phyloP scores from a whole-genome alignment of 2,888 invertebrate species.

The Callimorpha dominula region DNA sequence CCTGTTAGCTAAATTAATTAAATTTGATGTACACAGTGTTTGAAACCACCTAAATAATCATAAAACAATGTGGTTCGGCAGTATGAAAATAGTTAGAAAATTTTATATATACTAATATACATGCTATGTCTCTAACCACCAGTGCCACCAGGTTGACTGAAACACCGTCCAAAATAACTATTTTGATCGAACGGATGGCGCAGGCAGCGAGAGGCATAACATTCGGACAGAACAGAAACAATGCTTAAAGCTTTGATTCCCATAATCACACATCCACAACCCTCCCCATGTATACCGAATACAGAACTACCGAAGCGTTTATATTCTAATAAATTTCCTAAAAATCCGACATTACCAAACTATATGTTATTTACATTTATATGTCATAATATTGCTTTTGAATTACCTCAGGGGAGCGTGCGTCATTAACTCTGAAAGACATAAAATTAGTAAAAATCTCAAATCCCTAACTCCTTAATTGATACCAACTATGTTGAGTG shows the following conservation, averaged over 20 bases:
- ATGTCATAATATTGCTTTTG: slow-evolving; percentile 87
- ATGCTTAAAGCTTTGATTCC: slow-evolving; percentile 86
- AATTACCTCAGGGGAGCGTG: slow-evolving; percentile 85
- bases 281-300: slow-evolving; percentile 72
- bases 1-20: not conserved
- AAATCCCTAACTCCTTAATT: slow-evolving; percentile 80
- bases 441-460: slow-evolving; percentile 82
- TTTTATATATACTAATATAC: slow-evolving; percentile 66
- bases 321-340: slow-evolving; percentile 84
- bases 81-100: slow-evolving; percentile 83
- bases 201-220: slow-evolving; percentile 66
- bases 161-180: slow-evolving; percentile 35
- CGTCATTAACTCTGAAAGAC: slow-evolving; percentile 77
- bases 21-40: slow-evolving; percentile 36
- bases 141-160: slow-evolving; percentile 20
- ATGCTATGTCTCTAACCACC: slow-evolving; percentile 67
- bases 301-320: slow-evolving; percentile 81
- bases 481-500: slow-evolving; percentile 81
- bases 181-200: slow-evolving; percentile 28
- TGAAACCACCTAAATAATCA: slow-evolving; percentile 47
- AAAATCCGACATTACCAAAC: slow-evolving; percentile 86
- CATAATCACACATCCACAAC: slow-evolving; percentile 79
- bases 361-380: slow-evolving; percentile 85
- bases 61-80: slow-evolving; percentile 70
- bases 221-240: slow-evolving; percentile 76